phyloP scores from a whole-genome alignment of 1,140 invertebrate genomes.

The Asbolus verrucosus region DNA sequence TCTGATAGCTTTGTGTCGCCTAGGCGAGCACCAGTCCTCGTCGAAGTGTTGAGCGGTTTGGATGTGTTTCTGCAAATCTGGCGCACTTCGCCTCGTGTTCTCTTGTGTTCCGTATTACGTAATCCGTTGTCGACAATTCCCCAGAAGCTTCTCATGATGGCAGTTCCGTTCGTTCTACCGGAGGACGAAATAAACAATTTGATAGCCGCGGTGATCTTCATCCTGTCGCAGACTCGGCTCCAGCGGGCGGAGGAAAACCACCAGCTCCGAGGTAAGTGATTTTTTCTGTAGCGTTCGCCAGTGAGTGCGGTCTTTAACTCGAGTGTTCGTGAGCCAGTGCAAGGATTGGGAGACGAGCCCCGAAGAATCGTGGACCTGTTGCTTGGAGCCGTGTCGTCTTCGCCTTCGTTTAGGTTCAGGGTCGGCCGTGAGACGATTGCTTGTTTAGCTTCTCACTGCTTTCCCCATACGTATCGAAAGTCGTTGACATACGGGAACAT shows the following conservation, averaged over 20 bases:
- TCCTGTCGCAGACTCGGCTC: slow-evolving; percentile 29
- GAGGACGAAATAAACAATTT: slow-evolving; percentile 58
- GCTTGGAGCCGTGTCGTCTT: slow-evolving; percentile 47
- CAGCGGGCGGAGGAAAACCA: slow-evolving; percentile 52
- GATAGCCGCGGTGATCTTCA: slow-evolving; percentile 28
- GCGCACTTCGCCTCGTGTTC: slow-evolving; percentile 42
- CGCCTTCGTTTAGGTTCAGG: slow-evolving; percentile 49
- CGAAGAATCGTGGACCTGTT: slow-evolving; percentile 51
- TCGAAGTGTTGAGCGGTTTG: slow-evolving; percentile 12
- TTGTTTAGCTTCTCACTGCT: slow-evolving; percentile 12
- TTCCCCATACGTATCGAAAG: slow-evolving; percentile 12
- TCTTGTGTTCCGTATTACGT: slow-evolving; percentile 29
- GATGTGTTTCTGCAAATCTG: slow-evolving; percentile 25
- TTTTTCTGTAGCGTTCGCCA: slow-evolving; percentile 36
- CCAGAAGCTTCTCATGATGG: slow-evolving; percentile 57
- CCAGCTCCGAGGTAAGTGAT: slow-evolving; percentile 55
- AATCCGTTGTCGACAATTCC: slow-evolving; percentile 8
- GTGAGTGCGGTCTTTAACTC: slow-evolving; percentile 18
- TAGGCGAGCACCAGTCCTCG: slow-evolving; percentile 22
- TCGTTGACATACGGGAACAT: not conserved
- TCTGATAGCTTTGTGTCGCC: slow-evolving; percentile 47
- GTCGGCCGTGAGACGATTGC: slow-evolving; percentile 50
- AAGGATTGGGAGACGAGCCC: slow-evolving; percentile 24
- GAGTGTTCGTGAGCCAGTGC: slow-evolving; percentile 41
- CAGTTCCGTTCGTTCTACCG: slow-evolving; percentile 65